Evolutionary conservation across 2,113 vertebrate species (phyloP).

Genomic region (Falco punctatus): DNA sequence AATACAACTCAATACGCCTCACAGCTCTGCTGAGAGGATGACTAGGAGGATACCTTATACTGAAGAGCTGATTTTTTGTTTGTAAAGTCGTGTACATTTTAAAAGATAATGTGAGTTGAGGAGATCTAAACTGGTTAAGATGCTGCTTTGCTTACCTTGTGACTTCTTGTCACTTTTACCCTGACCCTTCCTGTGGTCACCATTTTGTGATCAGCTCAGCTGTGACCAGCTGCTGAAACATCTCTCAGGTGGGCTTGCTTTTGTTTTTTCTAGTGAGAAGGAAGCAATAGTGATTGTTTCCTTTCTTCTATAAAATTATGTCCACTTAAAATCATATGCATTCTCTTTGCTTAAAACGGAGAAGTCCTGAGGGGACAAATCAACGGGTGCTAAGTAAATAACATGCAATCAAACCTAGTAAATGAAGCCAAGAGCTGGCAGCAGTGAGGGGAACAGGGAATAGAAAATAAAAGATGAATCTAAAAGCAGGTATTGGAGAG

Average conservation of each 20-base stretch:
- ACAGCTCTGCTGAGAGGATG: background rate
- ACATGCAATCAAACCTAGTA: conserved; percentile 48
- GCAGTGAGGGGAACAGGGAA: background rate
- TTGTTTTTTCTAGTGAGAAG: background rate
- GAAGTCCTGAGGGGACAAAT: conserved; percentile 8
- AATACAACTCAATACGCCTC: background rate
- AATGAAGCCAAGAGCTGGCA: conserved; percentile 40
- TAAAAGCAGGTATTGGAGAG: conserved; percentile 1
- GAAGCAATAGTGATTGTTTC: conserved; percentile 8
- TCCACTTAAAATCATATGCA: conserved; percentile 20
- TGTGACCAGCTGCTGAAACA: background rate
- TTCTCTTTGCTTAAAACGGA: conserved; percentile 32
- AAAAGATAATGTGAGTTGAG: background rate
- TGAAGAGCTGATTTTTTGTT: background rate
- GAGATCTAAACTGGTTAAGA: background rate
- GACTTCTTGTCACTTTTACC: background rate
- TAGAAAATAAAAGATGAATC: background rate
- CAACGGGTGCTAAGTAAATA: conserved; percentile 55
- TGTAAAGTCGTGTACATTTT: background rate
- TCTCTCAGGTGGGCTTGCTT: background rate
- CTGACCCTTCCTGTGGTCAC: background rate
- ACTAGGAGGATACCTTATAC: background rate
- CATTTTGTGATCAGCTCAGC: background rate
- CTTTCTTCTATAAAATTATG: conserved; percentile 2
- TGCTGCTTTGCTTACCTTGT: background rate